A percentile compares a stretch with the other conserved stretches of the same genome.
Conservation (phyloP, 2,797 vertebrate genomes). For the Chromis chromis region DNA sequence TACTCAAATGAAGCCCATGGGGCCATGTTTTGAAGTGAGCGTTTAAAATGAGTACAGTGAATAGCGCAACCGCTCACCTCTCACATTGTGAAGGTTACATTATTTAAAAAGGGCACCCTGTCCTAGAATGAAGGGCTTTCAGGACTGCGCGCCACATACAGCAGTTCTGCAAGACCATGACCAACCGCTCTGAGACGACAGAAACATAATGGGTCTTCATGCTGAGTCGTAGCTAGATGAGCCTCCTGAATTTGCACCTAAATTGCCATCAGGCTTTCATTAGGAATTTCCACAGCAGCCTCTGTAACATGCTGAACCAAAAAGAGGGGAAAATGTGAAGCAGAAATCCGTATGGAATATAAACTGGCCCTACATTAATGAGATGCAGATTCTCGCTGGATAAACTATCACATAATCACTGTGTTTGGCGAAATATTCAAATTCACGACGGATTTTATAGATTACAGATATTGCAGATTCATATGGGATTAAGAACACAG, state of each 20-base stretch:
- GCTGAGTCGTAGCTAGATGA: constrained; percentile 40
- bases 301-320: background rate
- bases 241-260: constrained; percentile 42
- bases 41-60: constrained; percentile 76
- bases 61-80: constrained; percentile 71
- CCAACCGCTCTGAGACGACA: constrained; percentile 12
- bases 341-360: background rate
- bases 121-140: constrained; percentile 59
- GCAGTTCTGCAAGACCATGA: constrained; percentile 16
- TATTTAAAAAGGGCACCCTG: constrained; percentile 72
- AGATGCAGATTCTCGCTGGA: constrained; percentile 20
- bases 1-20: constrained; percentile 72
- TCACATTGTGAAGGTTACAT: constrained; percentile 76
- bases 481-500: constrained; percentile 34
- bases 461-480: constrained; percentile 42
- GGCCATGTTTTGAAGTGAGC: constrained; percentile 73
- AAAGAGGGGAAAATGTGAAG: background rate
- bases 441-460: constrained; percentile 22
- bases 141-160: constrained; percentile 32
- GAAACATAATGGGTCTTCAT: constrained; percentile 40
- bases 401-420: constrained; percentile 20
- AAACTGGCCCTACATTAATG: constrained; percentile 12
- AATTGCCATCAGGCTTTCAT: constrained; percentile 42
- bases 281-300: constrained; percentile 27
- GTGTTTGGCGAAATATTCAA: constrained; percentile 3